Evolutionary conservation across 2,797 vertebrate genomes (phyloP), one percentile per base, ranked within the genome.

Genomic region (Dryobates pubescens): DNA sequence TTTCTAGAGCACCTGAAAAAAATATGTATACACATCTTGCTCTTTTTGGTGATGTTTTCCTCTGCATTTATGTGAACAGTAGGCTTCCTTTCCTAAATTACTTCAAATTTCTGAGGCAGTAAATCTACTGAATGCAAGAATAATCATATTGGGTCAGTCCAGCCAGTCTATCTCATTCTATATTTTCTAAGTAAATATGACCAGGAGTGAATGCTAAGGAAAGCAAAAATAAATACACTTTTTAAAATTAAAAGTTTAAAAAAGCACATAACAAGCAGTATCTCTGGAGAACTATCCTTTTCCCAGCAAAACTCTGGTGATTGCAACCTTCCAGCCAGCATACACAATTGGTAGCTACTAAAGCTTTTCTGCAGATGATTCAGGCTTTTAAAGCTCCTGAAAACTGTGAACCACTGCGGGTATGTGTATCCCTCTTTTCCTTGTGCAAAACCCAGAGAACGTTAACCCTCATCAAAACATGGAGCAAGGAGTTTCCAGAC

Each of bases 1-100:
- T 95, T 84, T 61, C 45, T 90, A 41, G 62, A 92, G 74, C 27
- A 64, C 20, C 58, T 91, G 61, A 75, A 63, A 75, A 82, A 95
- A 88, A 12, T 63, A 8, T 38, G 3, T 73, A 13, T 64, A 65
- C 72, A 82, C 4, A 1, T 47, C 11, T 1, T 62, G 43, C 29
- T 82, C 20, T 62, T 64, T 82, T 78, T 85, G 16, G 69, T 62
- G 19, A 24, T 71, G 19, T 23, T 95, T 86, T 10, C 2, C 3
- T 3, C 26, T 24, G 77, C 34, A 43, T 29, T 90, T 95, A 88
- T 45, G 36, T 56, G 29, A 92, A 90, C 6, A 11, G 63, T 53
- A 65, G 30, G 34, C 30, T 93, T 38, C 65, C 62, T 78, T 47
- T 71, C 24, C 22, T 51, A 79, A 61, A 82, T 87, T 79, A 80